Evolutionary conservation across 1,140 invertebrate species (phyloP), one percentile per base, ranked within the genome.

Genomic region (Drosophila willistoni): DNA sequence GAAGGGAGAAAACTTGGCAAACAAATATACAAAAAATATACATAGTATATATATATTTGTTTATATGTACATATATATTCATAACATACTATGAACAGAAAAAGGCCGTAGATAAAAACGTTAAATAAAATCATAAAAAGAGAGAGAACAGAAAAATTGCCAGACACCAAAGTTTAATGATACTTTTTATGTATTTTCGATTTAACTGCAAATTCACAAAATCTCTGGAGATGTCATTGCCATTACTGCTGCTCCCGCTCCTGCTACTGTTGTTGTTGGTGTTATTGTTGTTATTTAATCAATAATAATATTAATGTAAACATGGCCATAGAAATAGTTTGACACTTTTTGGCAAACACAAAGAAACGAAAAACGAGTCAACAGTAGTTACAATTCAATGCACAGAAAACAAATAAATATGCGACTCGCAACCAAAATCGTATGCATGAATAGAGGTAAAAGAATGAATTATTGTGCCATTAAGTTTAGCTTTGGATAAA

Each of bases 151-250:
- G 67, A 66, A 47, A 67, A 67, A 69, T 64, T 56, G 71, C 54
- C 78, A 81, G 71, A 86, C 74, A 81, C 70, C 47, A 86, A 78
- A 70, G 75, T 72, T 85, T 76, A 82, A 85, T 79, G 75, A 76
- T 86, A 75, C 64, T 73, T 85, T 51, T 85, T 82, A 79, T 87
- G 83, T 64, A 59, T 82, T 79, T 78, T 66, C 67, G 61, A 79
- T 75, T 79, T 79, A 71, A 77, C 41, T 54, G 66, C 41, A 70
- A 74, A 73, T 64, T 61, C 9, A 42, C 34, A 76, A 71, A 64
- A 75, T 68, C 62, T 70, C 59, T 64, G 12, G 44, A 22, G 42
- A 44, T 44, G 42, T 44, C 36, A 39, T 39, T 44, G 42, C n/a
- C 42, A 17, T 44, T 44, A 7, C n/a, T 57, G 7, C n/a, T 62